phyloP scores from a whole-genome alignment of 1,140 invertebrate genomes.

The Zaprionus inermis region DNA sequence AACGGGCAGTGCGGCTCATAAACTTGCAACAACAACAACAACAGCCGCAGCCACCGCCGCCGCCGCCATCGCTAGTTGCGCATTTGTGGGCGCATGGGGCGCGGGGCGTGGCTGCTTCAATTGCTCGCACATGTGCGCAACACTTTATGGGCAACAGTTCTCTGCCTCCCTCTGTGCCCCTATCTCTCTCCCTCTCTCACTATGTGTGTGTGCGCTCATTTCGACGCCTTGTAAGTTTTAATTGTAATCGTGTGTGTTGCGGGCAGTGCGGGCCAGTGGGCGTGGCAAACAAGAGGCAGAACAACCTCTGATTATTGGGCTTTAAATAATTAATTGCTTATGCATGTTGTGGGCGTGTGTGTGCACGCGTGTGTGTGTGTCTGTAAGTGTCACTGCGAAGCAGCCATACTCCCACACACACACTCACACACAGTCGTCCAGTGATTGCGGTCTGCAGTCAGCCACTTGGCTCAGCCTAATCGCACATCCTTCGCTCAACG shows the following conservation, averaged over 20 bases:
- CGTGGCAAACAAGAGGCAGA: slow-evolving; percentile 2
- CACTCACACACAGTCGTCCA: slow-evolving; percentile 24
- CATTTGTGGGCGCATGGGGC: slow-evolving; percentile 35
- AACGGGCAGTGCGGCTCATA: slow-evolving; percentile 67
- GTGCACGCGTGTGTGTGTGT: not conserved
- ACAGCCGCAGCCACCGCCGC: slow-evolving; percentile 37
- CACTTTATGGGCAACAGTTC: not conserved
- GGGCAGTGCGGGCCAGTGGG: slow-evolving; percentile 4
- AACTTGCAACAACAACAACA: slow-evolving; percentile 67
- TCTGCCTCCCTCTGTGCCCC: not conserved
- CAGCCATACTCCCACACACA: not conserved
- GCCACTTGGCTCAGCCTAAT: slow-evolving; percentile 34
- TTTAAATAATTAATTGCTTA: slow-evolving; percentile 79
- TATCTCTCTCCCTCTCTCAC: too few species aligned
- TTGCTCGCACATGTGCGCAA: slow-evolving; percentile 38
- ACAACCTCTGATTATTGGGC: slow-evolving; percentile 67
- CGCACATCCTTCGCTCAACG: too few species aligned
- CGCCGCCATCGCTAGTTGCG: slow-evolving; percentile 44
- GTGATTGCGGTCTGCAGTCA: slow-evolving; percentile 57
- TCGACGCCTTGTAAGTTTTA: slow-evolving; percentile 78
- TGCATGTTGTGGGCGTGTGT: slow-evolving; percentile 44
- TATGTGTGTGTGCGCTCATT: slow-evolving; percentile 53
- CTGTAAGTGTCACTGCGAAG: slow-evolving; percentile 1
- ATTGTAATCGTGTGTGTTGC: slow-evolving; percentile 62
- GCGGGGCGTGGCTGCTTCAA: slow-evolving; percentile 65